Base-by-base conservation (phyloP, 2,113 vertebrate species). In the Lethenteron reissneri region DNA sequence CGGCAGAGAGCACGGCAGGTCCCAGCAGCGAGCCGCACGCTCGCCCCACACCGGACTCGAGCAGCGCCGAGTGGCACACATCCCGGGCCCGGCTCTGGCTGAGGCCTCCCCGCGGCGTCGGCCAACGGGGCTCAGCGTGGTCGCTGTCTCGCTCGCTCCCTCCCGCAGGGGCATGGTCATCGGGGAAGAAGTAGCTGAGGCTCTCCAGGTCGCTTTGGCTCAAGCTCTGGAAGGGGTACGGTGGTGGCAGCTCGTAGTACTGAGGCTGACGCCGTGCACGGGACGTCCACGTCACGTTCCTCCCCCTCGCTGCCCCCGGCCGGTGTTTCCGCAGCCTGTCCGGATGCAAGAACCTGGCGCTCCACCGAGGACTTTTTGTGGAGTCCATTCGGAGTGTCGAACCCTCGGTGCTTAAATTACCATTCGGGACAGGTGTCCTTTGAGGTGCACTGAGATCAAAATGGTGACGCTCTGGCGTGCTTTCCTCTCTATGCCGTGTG, bases 171-270 rank as follows among this genome's bases (percentile, higher is more conserved):
- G 80, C 78, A 74, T 86, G 87, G 73, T 87, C 84, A 72, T 87
- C 84, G 0, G 84, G 84, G 75, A 86, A 89, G 78, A 87, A 87
- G 72, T 87, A 88, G 0, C 80, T 78, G 1, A 85, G 77, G 64
- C 69, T 78, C 72, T 85, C 77, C 1, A 83, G 76, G n/a, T 82
- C 77, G 1, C 58, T 76, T 69, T 78, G 79, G 60, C 71, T 79
- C 68, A 82, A 74, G 57, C 73, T 76, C 69, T 74, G 79, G 72
- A 78, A 11, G 1, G 75, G 58, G 3, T 79, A 77, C 71, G 78
- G 74, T 9, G 78, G 76, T 74, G 76, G 78, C 56, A 80, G 78
- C 17, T 83, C 75, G 14, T 75, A 74, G 70, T 73, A 70, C 41
- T 41, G 41, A 41, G 41, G 41, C 41, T 41, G 41, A 41, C 41